phyloP scores from a whole-genome alignment of 1,140 invertebrate species.

The Sminthurinus signatus region DNA sequence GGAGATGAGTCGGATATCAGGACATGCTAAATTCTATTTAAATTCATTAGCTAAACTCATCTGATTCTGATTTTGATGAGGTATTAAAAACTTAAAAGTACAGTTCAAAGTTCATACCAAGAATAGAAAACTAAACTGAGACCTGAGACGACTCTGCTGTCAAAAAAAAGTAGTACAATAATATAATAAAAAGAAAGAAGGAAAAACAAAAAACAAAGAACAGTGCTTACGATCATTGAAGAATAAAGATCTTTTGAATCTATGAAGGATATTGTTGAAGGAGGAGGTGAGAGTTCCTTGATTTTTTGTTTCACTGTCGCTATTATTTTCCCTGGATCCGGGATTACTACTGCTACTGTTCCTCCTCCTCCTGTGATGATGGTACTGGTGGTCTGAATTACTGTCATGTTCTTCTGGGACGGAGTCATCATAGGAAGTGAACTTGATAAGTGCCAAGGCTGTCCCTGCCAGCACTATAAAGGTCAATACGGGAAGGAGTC shows the following conservation, averaged over 20 bases:
- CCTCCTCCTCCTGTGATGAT: constrained; percentile 2
- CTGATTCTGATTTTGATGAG: neutral
- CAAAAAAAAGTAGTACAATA: neutral
- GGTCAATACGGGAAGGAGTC: constrained; percentile 37
- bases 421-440: constrained; percentile 34
- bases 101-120: neutral
- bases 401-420: neutral
- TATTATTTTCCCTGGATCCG: neutral
- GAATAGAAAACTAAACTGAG: no score
- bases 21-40: neutral
- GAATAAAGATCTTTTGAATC: constrained; percentile 39
- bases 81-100: neutral
- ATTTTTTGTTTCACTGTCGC: constrained; percentile 11
- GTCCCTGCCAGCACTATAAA: constrained; percentile 37
- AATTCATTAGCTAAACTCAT: neutral
- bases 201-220: neutral
- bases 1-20: no score
- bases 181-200: no score
- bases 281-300: neutral
- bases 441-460: constrained; percentile 38
- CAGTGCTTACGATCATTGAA: constrained; percentile 24
- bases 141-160: no score
- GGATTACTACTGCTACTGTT: neutral
- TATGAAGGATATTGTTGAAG: constrained; percentile 22
- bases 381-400: neutral